A percentile compares a stretch with the other conserved stretches of the same genome.
Conservation (phyloP, 2,113 vertebrate species). For the Penelope pileata region DNA sequence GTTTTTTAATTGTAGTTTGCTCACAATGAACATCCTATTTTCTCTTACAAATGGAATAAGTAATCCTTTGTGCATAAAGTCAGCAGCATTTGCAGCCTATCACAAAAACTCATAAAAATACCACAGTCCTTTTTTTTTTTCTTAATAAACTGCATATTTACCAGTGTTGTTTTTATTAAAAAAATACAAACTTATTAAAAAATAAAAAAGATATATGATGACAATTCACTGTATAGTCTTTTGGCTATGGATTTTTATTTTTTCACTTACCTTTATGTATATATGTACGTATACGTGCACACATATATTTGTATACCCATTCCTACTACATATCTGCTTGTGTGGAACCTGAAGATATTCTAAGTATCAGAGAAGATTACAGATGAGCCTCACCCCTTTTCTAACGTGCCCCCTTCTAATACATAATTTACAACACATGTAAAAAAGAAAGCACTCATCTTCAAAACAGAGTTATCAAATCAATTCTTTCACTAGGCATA, state of each 20-base stretch:
- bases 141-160: not conserved
- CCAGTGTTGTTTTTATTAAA: not conserved
- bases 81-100: not conserved
- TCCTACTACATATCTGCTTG: not conserved
- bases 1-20: not conserved
- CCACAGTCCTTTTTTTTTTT: not conserved
- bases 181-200: not conserved
- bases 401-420: not conserved
- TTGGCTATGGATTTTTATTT: not conserved
- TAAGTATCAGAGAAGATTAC: not conserved
- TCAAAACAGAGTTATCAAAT: conserved; percentile 57
- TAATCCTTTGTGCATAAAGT: conserved; percentile 6
- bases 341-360: not conserved
- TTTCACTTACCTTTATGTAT: not conserved
- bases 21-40: not conserved
- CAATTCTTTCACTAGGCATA: conserved; percentile 52
- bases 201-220: not conserved
- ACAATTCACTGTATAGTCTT: not conserved
- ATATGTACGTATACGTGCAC: not conserved
- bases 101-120: conserved; percentile 21
- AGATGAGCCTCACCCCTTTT: not conserved
- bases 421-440: conserved; percentile 21
- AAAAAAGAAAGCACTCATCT: conserved; percentile 27
- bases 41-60: not conserved
- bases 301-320: not conserved